A percentile compares a stretch with the other conserved stretches of the same genome.
phyloP scores from a whole-genome alignment of 2,888 invertebrate genomes.

The Nomada goodeniana region DNA sequence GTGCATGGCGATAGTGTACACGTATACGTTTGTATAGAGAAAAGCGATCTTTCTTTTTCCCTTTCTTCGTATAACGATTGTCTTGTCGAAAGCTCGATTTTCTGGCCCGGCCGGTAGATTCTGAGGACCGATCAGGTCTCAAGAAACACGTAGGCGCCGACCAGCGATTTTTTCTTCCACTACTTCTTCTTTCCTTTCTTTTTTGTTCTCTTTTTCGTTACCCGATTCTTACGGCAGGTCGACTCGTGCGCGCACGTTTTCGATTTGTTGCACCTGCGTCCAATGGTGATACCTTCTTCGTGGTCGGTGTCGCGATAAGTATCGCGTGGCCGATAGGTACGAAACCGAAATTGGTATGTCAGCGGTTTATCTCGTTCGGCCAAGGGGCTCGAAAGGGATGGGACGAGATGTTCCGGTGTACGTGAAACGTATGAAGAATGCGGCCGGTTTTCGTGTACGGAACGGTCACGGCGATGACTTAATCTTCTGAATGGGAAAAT shows the following conservation, averaged over 20 bases:
- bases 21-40: constrained; percentile 10
- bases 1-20: constrained; percentile 51
- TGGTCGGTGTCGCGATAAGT: constrained; percentile 49
- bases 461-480: not conserved
- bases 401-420: not conserved
- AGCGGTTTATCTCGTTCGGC: constrained; percentile 24
- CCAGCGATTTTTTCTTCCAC: not conserved
- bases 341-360: constrained; percentile 62
- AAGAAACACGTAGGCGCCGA: constrained; percentile 57
- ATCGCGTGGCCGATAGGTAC: constrained; percentile 55
- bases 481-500: not conserved
- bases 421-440: constrained; percentile 40
- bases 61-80: constrained; percentile 61
- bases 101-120: constrained; percentile 58
- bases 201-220: constrained; percentile 15
- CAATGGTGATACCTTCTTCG: constrained; percentile 58
- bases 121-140: constrained; percentile 48
- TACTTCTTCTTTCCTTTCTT: constrained; percentile 11
- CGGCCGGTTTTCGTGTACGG: not conserved
- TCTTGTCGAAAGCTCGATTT: constrained; percentile 72
- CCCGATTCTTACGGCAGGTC: constrained; percentile 37
- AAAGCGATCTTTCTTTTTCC: constrained; percentile 39
- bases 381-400: too few species aligned
- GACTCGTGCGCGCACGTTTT: constrained; percentile 45
- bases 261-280: constrained; percentile 63